phyloP scores from a whole-genome alignment of 2,888 invertebrate genomes.

The Drosophila kanekoi region DNA sequence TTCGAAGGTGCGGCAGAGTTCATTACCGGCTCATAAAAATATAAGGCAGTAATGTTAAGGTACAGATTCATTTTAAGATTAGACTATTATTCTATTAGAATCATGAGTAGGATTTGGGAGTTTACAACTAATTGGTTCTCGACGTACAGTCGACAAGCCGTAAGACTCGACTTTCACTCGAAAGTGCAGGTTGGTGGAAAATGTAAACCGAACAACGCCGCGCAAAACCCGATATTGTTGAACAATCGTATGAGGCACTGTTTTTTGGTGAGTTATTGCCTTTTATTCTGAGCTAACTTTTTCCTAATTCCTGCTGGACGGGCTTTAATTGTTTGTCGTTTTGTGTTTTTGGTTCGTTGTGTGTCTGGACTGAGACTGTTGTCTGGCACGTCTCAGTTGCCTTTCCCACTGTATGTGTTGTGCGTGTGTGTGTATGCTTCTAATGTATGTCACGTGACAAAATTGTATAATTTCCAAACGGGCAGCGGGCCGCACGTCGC shows the following conservation, averaged over 20 bases:
- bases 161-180: too few species aligned
- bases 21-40: slow-evolving; percentile 41
- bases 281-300: slow-evolving; percentile 33
- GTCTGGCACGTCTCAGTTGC: slow-evolving; percentile 66
- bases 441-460: slow-evolving; percentile 82
- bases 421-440: slow-evolving; percentile 53
- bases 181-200: too few species aligned
- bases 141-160: too few species aligned
- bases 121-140: too few species aligned
- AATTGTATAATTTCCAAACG: slow-evolving; percentile 80
- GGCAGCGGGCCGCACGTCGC: slow-evolving; percentile 79
- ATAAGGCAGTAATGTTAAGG: neutral
- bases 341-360: slow-evolving; percentile 29
- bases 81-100: too few species aligned
- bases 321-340: slow-evolving; percentile 73
- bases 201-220: neutral
- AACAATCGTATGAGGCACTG: slow-evolving; percentile 10
- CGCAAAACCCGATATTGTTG: neutral
- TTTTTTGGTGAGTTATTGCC: slow-evolving; percentile 31
- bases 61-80: neutral
- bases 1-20: slow-evolving; percentile 49
- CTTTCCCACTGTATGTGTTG: slow-evolving; percentile 37
- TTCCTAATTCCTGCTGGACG: slow-evolving; percentile 59
- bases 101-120: too few species aligned
- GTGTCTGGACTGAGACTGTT: slow-evolving; percentile 48